Base-by-base conservation (phyloP, 2,888 invertebrate genomes). In the Perizoma flavofasciatum region DNA sequence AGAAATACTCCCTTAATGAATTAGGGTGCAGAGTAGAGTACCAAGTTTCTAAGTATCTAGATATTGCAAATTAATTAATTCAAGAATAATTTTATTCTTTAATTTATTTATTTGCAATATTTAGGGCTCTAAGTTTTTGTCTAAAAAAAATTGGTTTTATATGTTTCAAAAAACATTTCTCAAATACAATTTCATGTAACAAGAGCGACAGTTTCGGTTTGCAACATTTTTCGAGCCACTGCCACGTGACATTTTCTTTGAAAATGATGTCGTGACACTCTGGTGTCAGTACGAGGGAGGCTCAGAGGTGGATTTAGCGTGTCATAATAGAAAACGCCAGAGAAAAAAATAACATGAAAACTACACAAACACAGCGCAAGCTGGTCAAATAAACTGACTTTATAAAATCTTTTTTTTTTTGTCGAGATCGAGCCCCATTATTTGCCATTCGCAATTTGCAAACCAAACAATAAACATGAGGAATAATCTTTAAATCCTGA, bases 161-260 rank as follows among this genome's bases (percentile, higher is more conserved):
- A 22, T 22, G 1, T 22, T 22, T 22, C 22, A 22, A 22, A 22
- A 22, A 22, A 37, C 37, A 37, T 37, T 6, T 4, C 7, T 37
- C 7, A 6, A 37, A 7, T 37, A 37, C 37, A 37, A 6, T 37
- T 37, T 37, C 1, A 4, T 37, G 4, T 22, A 22, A 44, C 32
- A 43, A 41, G 55, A 37, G 35, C 11, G 46, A n/a, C 44, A 52
- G 55, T 52, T 50, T 48, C 44, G 39, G 49, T 49, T 81, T 82
- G 78, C 73, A 70, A 75, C 74, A 77, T 84, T 82, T 78, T 77
- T 72, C 69, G 48, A 43, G 45, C 44, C n/a, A 72, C 75, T 82
- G 82, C 82, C 83, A 85, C 78, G 79, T 74, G 77, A 77, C 78
- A 77, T 81, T 85, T 86, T 85, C 85, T 85, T 87, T 83, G 77